A percentile compares a stretch with the other conserved stretches of the same genome.
Conservation (phyloP, 64 coral and sea anemone species). For the Acropora yongei region DNA sequence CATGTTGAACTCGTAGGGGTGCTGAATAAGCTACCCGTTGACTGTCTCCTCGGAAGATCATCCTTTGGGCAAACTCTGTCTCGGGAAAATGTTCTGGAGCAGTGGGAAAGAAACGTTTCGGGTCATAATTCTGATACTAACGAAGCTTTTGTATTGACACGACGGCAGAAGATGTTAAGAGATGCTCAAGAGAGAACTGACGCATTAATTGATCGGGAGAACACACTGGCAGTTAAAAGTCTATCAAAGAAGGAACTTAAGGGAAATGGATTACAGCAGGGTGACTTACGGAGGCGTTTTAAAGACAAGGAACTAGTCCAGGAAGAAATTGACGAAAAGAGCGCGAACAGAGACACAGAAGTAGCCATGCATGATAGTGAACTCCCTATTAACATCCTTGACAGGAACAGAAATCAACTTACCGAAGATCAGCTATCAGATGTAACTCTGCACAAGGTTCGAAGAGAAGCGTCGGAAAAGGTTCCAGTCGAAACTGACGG, state of each 20-base stretch:
- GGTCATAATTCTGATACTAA: not conserved
- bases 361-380: too few relatives aligned
- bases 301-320: not conserved
- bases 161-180: not conserved
- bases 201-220: conserved; percentile 4
- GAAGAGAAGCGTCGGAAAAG: too few relatives aligned
- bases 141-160: conserved; percentile 12
- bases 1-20: conserved; percentile 25
- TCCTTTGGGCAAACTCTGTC: conserved; percentile 9
- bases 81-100: not conserved
- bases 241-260: not conserved
- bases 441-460: too few relatives aligned
- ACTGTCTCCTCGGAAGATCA: conserved; percentile 19
- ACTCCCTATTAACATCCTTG: too few relatives aligned
- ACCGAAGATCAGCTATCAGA: too few relatives aligned
- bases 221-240: not conserved
- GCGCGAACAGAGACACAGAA: too few relatives aligned
- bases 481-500: too few relatives aligned
- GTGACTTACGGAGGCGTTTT: not conserved
- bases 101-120: conserved; percentile 18
- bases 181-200: conserved; percentile 20
- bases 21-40: conserved; percentile 4
- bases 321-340: too few relatives aligned
- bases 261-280: not conserved
- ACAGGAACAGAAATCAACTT: too few relatives aligned